These are phyloP conservation scores for Nibea albiflora DNA, from an alignment of 2,113 vertebrate species.

Conservation along the genomic window DNA sequence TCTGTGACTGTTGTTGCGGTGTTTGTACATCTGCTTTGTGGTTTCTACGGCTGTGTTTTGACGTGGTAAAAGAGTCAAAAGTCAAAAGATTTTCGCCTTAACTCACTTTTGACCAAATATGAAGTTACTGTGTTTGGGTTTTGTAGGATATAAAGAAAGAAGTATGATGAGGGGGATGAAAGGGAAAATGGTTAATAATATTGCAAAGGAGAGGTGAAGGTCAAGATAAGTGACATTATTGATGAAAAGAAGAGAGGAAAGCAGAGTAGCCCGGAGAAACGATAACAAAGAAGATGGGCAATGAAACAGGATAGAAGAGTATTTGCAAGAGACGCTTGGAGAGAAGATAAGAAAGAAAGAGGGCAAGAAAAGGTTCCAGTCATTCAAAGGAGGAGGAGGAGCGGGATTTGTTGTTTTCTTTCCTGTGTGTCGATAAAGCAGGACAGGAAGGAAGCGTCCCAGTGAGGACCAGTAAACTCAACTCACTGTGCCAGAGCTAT, in stretches of 20 bases:
- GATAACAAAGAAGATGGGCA: neutral
- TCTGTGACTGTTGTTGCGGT: neutral
- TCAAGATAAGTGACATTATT: neutral
- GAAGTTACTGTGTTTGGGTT: neutral
- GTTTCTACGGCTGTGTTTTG: neutral
- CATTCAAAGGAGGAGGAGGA: conserved; percentile 11
- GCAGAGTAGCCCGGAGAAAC: neutral
- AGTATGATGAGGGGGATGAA: neutral
- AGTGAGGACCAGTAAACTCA: conserved; percentile 62
- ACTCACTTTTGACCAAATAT: neutral
- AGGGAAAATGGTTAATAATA: neutral
- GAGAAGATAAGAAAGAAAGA: neutral
- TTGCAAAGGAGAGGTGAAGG: neutral
- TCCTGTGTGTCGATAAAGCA: conserved; percentile 72
- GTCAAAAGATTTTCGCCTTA: neutral
- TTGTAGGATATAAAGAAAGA: neutral
- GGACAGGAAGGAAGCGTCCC: conserved; percentile 74
- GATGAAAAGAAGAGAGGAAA: neutral
- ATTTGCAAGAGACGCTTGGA: neutral
- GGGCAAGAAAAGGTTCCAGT: conserved; percentile 3
- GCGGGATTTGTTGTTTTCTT: conserved; percentile 61
- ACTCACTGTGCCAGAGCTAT: conserved; percentile 58
- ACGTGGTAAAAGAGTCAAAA: neutral
- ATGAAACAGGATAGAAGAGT: neutral
- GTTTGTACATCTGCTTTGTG: neutral